A percentile compares a stretch with the other conserved stretches of the same genome.
These are phyloP conservation scores for Manis javanica DNA, from an alignment of 2,797 vertebrate genomes.

Conservation along the genomic window DNA sequence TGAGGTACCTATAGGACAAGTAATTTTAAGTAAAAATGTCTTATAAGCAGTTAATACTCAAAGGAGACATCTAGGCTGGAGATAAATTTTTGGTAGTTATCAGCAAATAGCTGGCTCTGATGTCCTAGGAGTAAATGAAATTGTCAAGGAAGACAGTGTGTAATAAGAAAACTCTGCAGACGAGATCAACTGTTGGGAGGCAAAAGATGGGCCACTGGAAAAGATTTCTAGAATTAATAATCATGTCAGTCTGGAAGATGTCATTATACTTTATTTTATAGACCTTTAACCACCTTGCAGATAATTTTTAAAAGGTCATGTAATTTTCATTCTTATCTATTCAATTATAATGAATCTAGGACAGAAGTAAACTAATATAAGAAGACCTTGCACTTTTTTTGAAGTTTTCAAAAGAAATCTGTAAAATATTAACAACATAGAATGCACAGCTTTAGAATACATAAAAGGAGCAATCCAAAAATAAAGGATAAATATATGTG, in stretches of 20 bases:
- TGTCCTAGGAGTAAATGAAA: background rate
- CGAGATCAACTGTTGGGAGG: background rate
- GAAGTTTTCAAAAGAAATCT: background rate
- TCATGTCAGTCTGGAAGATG: background rate
- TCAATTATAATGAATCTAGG: background rate
- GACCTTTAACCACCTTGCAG: background rate
- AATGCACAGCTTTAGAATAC: background rate
- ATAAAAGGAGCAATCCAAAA: background rate
- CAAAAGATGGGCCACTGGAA: background rate
- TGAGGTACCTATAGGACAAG: background rate
- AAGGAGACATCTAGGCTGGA: background rate
- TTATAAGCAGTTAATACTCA: background rate
- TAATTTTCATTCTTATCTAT: background rate
- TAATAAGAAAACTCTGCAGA: background rate
- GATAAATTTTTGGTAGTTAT: background rate
- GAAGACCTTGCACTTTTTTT: background rate
- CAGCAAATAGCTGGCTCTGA: background rate
- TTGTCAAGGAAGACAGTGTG: background rate
- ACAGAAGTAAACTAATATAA: slow-evolving; percentile 12
- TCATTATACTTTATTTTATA: background rate
- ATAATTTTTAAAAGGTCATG: background rate
- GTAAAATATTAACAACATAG: background rate
- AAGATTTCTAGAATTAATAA: background rate
- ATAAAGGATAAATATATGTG: background rate
- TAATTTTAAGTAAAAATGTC: background rate